Conservation (phyloP, 2,797 vertebrate genomes). For the Petrocephalus schoutedeni region DNA sequence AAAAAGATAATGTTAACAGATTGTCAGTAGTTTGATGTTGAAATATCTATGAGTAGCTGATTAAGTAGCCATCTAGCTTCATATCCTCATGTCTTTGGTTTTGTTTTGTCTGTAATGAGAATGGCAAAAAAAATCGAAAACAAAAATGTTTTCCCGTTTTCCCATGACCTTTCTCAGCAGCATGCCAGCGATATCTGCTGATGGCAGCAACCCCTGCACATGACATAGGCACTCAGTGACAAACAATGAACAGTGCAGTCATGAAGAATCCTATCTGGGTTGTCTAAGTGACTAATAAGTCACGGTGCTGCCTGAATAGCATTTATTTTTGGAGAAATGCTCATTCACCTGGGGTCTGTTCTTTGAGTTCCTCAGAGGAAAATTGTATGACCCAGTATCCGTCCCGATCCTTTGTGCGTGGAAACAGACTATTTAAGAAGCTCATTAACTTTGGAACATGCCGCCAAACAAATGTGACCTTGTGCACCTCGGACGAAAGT, state of each 20-base stretch:
- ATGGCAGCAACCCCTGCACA: not conserved
- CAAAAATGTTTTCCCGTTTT: not conserved
- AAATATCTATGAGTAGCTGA: not conserved
- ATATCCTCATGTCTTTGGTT: not conserved
- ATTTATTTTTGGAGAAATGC: conserved; percentile 41
- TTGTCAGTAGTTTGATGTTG: not conserved
- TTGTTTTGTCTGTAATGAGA: not conserved
- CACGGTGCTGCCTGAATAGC: not conserved
- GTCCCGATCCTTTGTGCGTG: not conserved
- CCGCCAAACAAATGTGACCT: conserved; percentile 12
- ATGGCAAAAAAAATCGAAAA: not conserved
- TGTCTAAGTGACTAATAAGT: not conserved
- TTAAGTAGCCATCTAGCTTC: not conserved
- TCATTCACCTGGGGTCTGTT: conserved; percentile 43
- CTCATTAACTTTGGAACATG: conserved; percentile 13
- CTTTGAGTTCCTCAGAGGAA: conserved; percentile 44
- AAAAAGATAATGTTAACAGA: not conserved
- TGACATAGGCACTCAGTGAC: not conserved
- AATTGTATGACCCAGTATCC: conserved; percentile 41
- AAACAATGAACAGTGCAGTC: not conserved
- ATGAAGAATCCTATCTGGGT: conserved; percentile 15
- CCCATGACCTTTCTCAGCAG: not conserved
- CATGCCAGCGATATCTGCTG: not conserved
- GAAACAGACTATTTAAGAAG: conserved; percentile 12
- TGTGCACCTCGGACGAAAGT: not conserved